Base-by-base conservation (phyloP, 2,888 invertebrate species). In the Enchytraeus crypticus region DNA sequence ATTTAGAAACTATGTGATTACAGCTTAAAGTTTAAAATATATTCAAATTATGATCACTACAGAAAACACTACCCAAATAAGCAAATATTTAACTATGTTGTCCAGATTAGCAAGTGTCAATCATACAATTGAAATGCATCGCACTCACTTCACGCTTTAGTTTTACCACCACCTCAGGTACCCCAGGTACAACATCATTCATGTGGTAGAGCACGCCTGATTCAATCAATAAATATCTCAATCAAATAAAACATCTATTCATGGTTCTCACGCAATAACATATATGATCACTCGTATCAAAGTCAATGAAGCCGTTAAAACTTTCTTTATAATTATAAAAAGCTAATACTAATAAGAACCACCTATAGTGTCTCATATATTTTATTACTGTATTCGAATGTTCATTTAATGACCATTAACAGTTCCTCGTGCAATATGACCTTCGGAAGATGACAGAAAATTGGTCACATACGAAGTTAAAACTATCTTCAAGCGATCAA, bases 161-260 rank as follows among this genome's bases (percentile, higher is more conserved):
- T 34, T 27, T 53, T 21, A 53, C 27, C n/a, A 59, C 34, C 2
- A 38, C 38, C 5, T 59, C 59, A 18, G 59, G 59, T 11, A 51
- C 38, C 3, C 59, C 59, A 26, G 18, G 26, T 26, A 59, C 53
- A 3, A 43, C 53, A 26, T 8, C 43, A 32, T 59, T 59, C 21
- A 51, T 27, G 29, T 51, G 51, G 38, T 59, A 59, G 29, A 59
- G 49, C 18, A 59, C 59, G 3, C 58, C 58, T 58, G 30, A 49
- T 27, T 27, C 5, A 5, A 49, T 27, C 23, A 49, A n/a, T 14
- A 14, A 1, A 49, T 1, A 49, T 1, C 0, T 23, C 18, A 49
- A 14, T 2, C n/a, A n/a, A n/a, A n/a, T n/a, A n/a, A n/a, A n/a
- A n/a, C n/a, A n/a, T n/a, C n/a, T n/a, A n/a, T n/a, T 23, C 14